Evolutionary conservation across 2,888 invertebrate species (phyloP).

Genomic region (Protodeltote pygarga): DNA sequence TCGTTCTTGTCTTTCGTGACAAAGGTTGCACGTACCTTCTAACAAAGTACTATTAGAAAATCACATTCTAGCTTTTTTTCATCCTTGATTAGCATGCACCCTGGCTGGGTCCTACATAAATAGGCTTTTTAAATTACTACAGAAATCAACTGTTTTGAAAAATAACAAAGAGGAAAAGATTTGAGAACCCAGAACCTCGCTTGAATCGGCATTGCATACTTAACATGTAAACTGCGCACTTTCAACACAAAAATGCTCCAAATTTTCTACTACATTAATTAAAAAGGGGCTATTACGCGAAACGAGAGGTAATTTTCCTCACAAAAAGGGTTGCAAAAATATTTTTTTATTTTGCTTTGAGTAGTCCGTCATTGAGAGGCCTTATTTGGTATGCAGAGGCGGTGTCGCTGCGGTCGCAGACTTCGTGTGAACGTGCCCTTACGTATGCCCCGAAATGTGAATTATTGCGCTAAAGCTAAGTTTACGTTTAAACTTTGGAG

Average conservation of each 20-base stretch:
- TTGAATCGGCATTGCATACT: constrained; percentile 29
- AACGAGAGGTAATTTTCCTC: constrained; percentile 36
- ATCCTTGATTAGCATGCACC: constrained; percentile 15
- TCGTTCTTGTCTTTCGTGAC: no score
- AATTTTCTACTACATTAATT: constrained; percentile 42
- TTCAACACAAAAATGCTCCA: constrained; percentile 27
- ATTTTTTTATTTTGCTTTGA: constrained; percentile 13
- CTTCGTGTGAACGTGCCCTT: constrained; percentile 34
- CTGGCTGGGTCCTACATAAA: background rate
- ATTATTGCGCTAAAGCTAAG: constrained; percentile 30
- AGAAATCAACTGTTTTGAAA: constrained; percentile 13
- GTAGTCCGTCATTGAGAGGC: constrained; percentile 31
- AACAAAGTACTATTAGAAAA: no score
- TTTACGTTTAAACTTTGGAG: constrained; percentile 24
- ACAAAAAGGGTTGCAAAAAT: constrained; percentile 21
- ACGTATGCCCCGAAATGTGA: constrained; percentile 25
- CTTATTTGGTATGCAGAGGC: constrained; percentile 44
- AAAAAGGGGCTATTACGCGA: constrained; percentile 39
- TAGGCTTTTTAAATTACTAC: constrained; percentile 4
- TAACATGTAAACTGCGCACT: constrained; percentile 28
- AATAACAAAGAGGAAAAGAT: constrained; percentile 8
- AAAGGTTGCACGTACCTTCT: no score
- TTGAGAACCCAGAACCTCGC: constrained; percentile 13
- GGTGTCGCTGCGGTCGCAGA: constrained; percentile 31
- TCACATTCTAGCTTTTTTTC: constrained; percentile 24